Conservation (phyloP, 1,140 invertebrate species). For the Anthonomus grandis region DNA sequence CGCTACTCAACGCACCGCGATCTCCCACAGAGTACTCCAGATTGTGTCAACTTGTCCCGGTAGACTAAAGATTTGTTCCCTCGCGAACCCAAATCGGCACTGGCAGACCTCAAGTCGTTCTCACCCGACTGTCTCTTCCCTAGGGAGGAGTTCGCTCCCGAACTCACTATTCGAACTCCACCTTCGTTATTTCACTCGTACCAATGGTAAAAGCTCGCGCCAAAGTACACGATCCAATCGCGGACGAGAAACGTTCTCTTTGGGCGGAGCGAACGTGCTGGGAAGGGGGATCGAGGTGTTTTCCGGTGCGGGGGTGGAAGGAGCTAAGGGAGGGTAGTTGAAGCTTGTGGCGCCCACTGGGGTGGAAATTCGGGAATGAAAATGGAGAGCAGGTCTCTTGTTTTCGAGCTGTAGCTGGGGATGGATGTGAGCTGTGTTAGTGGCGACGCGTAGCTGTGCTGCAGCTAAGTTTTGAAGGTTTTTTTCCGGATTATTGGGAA, state of each 20-base stretch:
- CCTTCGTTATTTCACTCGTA: constrained; percentile 9
- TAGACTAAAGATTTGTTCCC: constrained; percentile 32
- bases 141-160: constrained; percentile 39
- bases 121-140: constrained; percentile 35
- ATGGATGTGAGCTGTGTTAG: constrained; percentile 9
- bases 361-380: constrained; percentile 21
- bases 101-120: constrained; percentile 38
- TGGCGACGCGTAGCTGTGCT: constrained; percentile 20
- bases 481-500: constrained; percentile 4
- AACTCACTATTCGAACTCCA: constrained; percentile 14
- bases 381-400: constrained; percentile 15
- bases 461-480: constrained; percentile 7
- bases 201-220: constrained; percentile 30
- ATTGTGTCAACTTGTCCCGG: constrained; percentile 27
- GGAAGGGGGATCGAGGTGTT: constrained; percentile 19
- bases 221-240: constrained; percentile 14
- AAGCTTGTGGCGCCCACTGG: constrained; percentile 34
- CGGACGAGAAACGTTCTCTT: constrained; percentile 3
- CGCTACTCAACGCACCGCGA: too few relatives aligned
- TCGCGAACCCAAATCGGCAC: constrained; percentile 44
- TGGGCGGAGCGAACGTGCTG: constrained; percentile 21
- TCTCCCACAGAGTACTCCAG: too few relatives aligned
- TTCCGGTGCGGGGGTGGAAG: constrained; percentile 28
- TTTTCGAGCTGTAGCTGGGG: constrained; percentile 13
- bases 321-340: constrained; percentile 25